A percentile compares a stretch with the other conserved stretches of the same genome.
phyloP scores from a whole-genome alignment of 2,113 vertebrate species.

The Oncorhynchus nerka region DNA sequence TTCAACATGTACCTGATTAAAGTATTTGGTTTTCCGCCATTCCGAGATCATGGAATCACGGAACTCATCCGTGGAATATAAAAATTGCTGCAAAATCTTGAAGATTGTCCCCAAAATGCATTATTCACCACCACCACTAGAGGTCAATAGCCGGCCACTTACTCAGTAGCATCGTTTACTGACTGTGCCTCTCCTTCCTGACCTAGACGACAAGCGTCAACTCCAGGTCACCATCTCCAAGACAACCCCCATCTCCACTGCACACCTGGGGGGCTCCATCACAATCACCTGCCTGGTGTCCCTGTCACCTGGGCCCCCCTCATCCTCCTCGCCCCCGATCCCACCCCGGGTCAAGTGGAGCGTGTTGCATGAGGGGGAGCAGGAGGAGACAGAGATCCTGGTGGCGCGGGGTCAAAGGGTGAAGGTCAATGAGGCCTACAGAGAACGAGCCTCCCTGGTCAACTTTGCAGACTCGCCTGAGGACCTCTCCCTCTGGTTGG shows the following conservation, averaged over 20 bases:
- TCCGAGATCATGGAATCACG: too few species aligned
- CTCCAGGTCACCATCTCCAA: slow-evolving; percentile 81
- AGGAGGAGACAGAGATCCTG: slow-evolving; percentile 87
- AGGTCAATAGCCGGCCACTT: too few species aligned
- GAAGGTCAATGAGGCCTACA: slow-evolving; percentile 85
- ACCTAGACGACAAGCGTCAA: slow-evolving; percentile 68
- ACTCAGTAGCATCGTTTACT: not conserved
- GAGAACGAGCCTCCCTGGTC: slow-evolving; percentile 78
- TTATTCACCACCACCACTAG: too few species aligned
- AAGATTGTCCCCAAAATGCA: too few species aligned
- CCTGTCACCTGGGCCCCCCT: slow-evolving; percentile 36
- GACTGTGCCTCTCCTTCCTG: not conserved
- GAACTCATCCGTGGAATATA: too few species aligned
- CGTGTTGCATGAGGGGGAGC: slow-evolving; percentile 78
- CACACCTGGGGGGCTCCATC: slow-evolving; percentile 79
- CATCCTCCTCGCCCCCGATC: slow-evolving; percentile 36
- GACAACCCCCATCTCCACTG: slow-evolving; percentile 54
- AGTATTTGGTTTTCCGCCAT: too few species aligned
- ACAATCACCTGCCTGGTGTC: slow-evolving; percentile 85
- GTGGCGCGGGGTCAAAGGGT: slow-evolving; percentile 85
- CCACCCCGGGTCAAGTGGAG: slow-evolving; percentile 89
- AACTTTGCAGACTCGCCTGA: slow-evolving; percentile 77
- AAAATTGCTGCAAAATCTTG: too few species aligned
- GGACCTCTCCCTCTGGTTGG: slow-evolving; percentile 82
- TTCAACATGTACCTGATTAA: too few species aligned